These are phyloP conservation scores for Encarsia formosa DNA, from an alignment of 2,888 invertebrate species.

Conservation along the genomic window DNA sequence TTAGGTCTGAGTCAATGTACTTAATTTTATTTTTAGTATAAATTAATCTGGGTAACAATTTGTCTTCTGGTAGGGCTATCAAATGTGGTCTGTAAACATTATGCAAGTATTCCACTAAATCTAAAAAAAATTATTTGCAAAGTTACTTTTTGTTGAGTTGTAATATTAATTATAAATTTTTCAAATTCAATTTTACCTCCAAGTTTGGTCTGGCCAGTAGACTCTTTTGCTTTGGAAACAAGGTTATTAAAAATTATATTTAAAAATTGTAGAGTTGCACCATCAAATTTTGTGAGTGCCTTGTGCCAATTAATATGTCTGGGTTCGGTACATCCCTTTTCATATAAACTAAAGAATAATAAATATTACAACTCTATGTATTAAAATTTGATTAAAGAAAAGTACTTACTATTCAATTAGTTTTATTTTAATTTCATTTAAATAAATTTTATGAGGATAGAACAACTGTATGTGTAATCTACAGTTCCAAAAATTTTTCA, in stretches of 20 bases:
- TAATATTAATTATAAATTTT: background rate
- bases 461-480: conserved; percentile 44
- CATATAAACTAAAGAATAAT: conserved; percentile 32
- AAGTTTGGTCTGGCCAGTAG: too few relatives aligned
- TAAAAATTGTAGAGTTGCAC: conserved; percentile 35
- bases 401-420: conserved; percentile 42
- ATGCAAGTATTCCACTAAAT: conserved; percentile 32
- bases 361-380: background rate
- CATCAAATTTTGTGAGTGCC: conserved; percentile 37
- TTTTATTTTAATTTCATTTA: conserved; percentile 40
- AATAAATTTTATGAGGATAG: conserved; percentile 33
- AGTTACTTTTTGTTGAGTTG: background rate
- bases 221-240: too few relatives aligned
- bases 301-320: conserved; percentile 34
- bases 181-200: background rate
- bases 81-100: conserved; percentile 28
- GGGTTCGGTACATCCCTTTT: conserved; percentile 32
- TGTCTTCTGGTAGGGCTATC: conserved; percentile 23
- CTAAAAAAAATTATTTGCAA: conserved; percentile 28
- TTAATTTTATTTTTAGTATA: conserved; percentile 28
- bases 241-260: background rate
- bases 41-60: conserved; percentile 34
- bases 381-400: background rate
- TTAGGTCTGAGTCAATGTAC: background rate
- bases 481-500: conserved; percentile 37